These are phyloP conservation scores for Amphipyra berbera DNA, from an alignment of 2,888 invertebrate genomes.

Conservation along the genomic window DNA sequence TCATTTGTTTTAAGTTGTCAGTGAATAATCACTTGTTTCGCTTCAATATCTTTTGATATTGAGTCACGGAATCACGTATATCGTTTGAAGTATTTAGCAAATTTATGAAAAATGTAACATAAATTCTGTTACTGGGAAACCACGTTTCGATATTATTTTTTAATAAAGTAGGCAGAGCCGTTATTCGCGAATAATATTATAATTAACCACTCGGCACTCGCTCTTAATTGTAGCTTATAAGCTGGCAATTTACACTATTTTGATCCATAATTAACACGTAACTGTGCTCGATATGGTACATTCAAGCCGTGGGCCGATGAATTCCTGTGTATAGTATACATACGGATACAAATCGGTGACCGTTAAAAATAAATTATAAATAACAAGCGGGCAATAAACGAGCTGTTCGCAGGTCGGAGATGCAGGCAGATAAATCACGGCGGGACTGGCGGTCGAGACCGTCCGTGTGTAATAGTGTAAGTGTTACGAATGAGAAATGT, in stretches of 20 bases:
- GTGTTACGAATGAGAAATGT: slow-evolving; percentile 82
- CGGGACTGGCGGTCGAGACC: slow-evolving; percentile 67
- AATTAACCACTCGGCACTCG: slow-evolving; percentile 41
- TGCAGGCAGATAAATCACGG: slow-evolving; percentile 88
- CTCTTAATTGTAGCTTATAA: slow-evolving; percentile 42
- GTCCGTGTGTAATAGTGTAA: slow-evolving; percentile 73
- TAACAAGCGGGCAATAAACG: slow-evolving; percentile 88
- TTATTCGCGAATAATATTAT: slow-evolving; percentile 27
- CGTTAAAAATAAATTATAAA: slow-evolving; percentile 90
- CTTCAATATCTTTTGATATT: too few species aligned
- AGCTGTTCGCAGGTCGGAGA: slow-evolving; percentile 87
- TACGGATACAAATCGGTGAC: slow-evolving; percentile 84
- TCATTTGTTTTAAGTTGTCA: too few species aligned
- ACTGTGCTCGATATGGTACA: slow-evolving; percentile 60
- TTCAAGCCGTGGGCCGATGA: slow-evolving; percentile 64
- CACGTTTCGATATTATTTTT: slow-evolving; percentile 19
- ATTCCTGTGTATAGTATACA: slow-evolving; percentile 64
- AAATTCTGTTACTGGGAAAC: slow-evolving; percentile 18
- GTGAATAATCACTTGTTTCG: too few species aligned
- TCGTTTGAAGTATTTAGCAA: background rate
- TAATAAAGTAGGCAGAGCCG: slow-evolving; percentile 23
- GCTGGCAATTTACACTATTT: slow-evolving; percentile 54
- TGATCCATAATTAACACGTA: slow-evolving; percentile 69
- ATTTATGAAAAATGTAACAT: slow-evolving; percentile 11
- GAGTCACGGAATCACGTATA: too few species aligned